Evolutionary conservation across 1,140 invertebrate genomes (phyloP), one percentile per base, ranked within the genome.

Genomic region (Aphidius ervi): DNA sequence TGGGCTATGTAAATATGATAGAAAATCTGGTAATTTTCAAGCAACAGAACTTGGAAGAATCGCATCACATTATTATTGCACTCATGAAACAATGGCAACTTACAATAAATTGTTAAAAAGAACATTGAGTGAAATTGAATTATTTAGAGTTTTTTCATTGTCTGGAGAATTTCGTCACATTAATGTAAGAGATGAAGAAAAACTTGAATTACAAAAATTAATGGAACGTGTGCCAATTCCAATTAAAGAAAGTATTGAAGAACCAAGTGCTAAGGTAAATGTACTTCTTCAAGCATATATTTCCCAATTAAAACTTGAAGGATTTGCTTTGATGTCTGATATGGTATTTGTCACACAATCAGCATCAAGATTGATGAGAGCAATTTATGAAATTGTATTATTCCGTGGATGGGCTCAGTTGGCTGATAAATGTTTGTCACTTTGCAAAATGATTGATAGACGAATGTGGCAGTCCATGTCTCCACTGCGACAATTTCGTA

Each of bases 381-480:
- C 98, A 1, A 97, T 99, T 56, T 99, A 92, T 81, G 98, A 99
- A 82, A 99, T 99, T 67, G 93, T 90, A 0, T 69, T 90, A 7
- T 87, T 87, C 67, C 78, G 92, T 68, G 97, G 97, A 20, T 99
- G 98, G 98, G 98, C 97, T 0, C 94, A 98, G 70, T 74, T 99
- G 40, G 94, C 96, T 20, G 95, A 99, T 74, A 99, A 99, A 79
- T 90, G 95, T 9, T 77, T 99, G 1, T 88, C 94, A 2, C 83
- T 99, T 1, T 98, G 95, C 76, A 99, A 99, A 81, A 99, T 99
- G 97, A 94, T 99, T 55, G 96, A 99, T 75, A 86, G 94, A 16
- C 84, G 97, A 31, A 98, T 98, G 95, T 99, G 98, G 98, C 96
- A 99, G 76, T 98, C 95, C 0, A 98, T 99, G 95, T 98, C 95